Evolutionary conservation across 2,888 invertebrate genomes (phyloP).

Genomic region (Drosophila sordidapex): DNA sequence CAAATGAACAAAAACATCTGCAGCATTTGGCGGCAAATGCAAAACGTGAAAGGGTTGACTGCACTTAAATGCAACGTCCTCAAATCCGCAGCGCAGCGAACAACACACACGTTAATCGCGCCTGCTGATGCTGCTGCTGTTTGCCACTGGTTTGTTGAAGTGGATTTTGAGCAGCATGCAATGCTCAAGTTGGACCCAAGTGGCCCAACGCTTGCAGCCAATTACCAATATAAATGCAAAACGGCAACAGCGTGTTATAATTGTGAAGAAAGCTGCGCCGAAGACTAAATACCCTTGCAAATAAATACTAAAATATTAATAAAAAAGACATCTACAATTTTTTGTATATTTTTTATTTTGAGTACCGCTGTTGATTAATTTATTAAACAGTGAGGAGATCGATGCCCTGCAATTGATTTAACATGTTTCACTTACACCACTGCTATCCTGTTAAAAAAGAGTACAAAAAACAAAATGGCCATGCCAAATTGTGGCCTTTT

Average conservation of each 20-base stretch:
- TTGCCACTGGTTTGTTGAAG: slow-evolving; percentile 42
- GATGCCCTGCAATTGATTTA: not conserved
- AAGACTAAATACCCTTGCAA: slow-evolving; percentile 7
- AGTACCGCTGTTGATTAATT: not conserved
- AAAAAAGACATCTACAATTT: not conserved
- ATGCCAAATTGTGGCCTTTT: slow-evolving; percentile 6
- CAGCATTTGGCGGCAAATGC: slow-evolving; percentile 62
- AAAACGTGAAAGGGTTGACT: slow-evolving; percentile 48
- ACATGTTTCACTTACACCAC: too few relatives aligned
- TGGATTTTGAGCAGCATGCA: slow-evolving; percentile 64
- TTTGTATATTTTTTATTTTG: not conserved
- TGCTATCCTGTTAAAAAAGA: not conserved
- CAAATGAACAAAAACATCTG: slow-evolving; percentile 74
- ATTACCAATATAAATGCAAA: slow-evolving; percentile 67
- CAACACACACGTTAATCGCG: slow-evolving; percentile 66
- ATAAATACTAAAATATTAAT: not conserved
- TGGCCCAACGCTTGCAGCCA: slow-evolving; percentile 69
- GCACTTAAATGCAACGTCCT: slow-evolving; percentile 70
- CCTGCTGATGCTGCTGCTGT: slow-evolving; percentile 15
- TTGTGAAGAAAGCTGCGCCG: not conserved
- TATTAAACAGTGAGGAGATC: not conserved
- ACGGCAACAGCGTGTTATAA: slow-evolving; percentile 11
- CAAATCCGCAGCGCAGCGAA: slow-evolving; percentile 34
- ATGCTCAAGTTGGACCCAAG: slow-evolving; percentile 53
- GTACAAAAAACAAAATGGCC: slow-evolving; percentile 24